A percentile compares a stretch with the other conserved stretches of the same genome.
phyloP scores from a whole-genome alignment of 2,797 vertebrate species.

The Bradypodion pumilum region DNA sequence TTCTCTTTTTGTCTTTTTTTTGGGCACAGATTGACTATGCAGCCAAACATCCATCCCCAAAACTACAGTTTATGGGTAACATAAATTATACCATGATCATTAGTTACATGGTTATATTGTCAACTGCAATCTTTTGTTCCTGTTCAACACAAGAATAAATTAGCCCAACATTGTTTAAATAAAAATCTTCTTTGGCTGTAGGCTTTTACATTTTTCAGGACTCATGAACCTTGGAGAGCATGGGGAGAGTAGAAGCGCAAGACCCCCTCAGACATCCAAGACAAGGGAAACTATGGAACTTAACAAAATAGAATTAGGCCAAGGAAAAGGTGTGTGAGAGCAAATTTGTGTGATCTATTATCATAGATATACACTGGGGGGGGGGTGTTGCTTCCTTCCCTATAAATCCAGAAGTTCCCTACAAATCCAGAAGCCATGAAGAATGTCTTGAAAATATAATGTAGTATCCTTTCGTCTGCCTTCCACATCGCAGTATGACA shows the following conservation, averaged over 20 bases:
- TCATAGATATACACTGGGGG: too few species aligned
- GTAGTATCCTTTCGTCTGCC: too few species aligned
- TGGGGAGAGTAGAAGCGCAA: neutral
- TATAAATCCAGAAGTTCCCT: too few species aligned
- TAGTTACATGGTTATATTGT: neutral
- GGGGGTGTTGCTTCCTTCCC: too few species aligned
- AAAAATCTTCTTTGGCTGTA: neutral
- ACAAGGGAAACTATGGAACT: neutral
- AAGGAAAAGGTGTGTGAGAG: neutral
- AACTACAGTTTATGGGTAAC: neutral
- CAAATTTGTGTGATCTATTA: neutral
- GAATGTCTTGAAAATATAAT: too few species aligned
- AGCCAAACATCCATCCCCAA: conserved; percentile 5
- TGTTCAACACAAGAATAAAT: conserved; percentile 30
- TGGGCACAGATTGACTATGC: neutral
- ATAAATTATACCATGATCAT: conserved; percentile 25
- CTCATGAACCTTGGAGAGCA: neutral
- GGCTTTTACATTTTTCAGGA: neutral
- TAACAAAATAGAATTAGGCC: neutral
- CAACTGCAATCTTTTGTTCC: conserved; percentile 16
- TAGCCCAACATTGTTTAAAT: conserved; percentile 28
- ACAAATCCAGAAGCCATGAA: too few species aligned
- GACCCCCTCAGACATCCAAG: rapidly evolving
- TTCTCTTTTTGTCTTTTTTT: neutral
- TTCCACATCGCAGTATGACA: too few species aligned